These are phyloP conservation scores for Pseudochromis fuscus DNA, from an alignment of 2,797 vertebrate genomes.

Conservation along the genomic window DNA sequence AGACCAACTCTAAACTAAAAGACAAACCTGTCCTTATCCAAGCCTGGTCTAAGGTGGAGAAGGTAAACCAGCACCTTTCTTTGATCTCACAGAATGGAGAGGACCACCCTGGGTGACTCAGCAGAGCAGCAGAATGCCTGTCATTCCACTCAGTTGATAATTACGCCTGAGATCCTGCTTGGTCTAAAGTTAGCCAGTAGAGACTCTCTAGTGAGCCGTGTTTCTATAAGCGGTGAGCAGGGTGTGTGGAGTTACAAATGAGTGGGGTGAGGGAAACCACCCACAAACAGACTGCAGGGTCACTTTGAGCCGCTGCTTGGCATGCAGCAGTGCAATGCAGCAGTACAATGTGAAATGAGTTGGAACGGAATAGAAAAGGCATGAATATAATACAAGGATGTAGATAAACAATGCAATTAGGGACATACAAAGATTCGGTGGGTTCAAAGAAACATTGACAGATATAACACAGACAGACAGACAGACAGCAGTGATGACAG, in stretches of 20 bases:
- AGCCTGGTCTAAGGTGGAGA: neutral
- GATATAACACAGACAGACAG: neutral
- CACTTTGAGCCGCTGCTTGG: neutral
- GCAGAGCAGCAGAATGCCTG: conserved; percentile 14
- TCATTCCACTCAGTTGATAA: conserved; percentile 36
- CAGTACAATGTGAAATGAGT: neutral
- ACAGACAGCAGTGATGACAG: conserved; percentile 25
- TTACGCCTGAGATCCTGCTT: conserved; percentile 28
- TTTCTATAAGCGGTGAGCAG: conserved; percentile 31
- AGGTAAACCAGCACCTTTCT: conserved; percentile 16
- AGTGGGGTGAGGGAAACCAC: conserved; percentile 19
- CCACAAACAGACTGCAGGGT: neutral
- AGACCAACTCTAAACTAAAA: conserved; percentile 1
- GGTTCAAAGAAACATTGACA: neutral
- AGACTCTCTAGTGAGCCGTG: conserved; percentile 26
- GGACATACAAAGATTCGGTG: neutral
- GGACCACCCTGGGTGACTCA: conserved; percentile 33
- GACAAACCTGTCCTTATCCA: neutral
- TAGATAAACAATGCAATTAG: too few species aligned
- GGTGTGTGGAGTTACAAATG: neutral
- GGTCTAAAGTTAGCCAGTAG: conserved; percentile 45
- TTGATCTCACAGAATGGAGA: neutral
- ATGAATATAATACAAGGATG: too few species aligned
- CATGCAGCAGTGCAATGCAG: neutral
- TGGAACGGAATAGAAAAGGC: neutral